A percentile compares a stretch with the other conserved stretches of the same genome.
These are phyloP conservation scores for Galerucella calmariensis DNA, from an alignment of 2,888 invertebrate species.

Conservation along the genomic window DNA sequence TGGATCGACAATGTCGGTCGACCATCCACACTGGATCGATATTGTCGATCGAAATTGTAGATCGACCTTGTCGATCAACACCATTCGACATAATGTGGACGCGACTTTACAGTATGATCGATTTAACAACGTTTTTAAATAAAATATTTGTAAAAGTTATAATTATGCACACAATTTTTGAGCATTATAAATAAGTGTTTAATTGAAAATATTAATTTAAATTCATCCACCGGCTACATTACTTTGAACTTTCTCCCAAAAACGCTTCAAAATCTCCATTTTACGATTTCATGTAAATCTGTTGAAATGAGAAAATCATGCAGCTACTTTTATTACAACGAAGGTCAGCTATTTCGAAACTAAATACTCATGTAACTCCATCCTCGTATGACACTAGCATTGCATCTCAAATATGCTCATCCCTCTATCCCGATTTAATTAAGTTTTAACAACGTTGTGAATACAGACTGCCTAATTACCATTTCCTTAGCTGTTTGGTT, in stretches of 20 bases:
- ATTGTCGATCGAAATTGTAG: too few relatives aligned
- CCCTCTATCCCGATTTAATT: constrained; percentile 18
- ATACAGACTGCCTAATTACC: constrained; percentile 28
- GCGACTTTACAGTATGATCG: too few relatives aligned
- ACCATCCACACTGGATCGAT: too few relatives aligned
- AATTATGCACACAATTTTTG: too few relatives aligned
- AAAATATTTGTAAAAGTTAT: too few relatives aligned
- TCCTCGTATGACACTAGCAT: background rate
- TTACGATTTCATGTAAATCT: background rate
- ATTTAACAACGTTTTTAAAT: too few relatives aligned
- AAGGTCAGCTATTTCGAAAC: background rate
- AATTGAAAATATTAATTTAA: too few relatives aligned
- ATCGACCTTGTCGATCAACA: too few relatives aligned
- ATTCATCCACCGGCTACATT: background rate
- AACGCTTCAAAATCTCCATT: background rate
- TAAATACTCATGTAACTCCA: background rate
- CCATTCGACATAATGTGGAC: too few relatives aligned
- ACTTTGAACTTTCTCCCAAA: background rate
- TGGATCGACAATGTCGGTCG: too few relatives aligned
- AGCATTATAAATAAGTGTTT: too few relatives aligned
- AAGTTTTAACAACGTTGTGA: constrained; percentile 31
- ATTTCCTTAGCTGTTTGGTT: constrained; percentile 28
- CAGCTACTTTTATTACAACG: background rate
- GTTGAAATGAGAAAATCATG: background rate
- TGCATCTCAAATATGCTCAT: constrained; percentile 8